Base-by-base conservation (phyloP, 1,140 invertebrate species). In the Drosophila bipectinata region DNA sequence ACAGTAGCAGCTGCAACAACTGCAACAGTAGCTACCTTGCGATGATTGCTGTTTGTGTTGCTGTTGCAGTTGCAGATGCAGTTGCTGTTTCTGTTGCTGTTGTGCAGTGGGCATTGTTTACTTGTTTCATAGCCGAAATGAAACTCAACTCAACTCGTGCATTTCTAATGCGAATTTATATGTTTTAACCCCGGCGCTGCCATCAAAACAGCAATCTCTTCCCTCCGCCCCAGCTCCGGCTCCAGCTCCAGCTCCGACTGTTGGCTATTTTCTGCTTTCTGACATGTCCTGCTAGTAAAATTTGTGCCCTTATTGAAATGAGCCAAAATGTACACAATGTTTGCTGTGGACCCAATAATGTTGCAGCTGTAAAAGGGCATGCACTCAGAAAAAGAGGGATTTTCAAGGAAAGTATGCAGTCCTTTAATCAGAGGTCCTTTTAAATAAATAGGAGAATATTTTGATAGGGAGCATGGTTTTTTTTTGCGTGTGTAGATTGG, bases 121-220 rank as follows among this genome's bases (percentile, higher is more conserved):
- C 76, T 66, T 58, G 74, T 69, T 87, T 68, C 71, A 76, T 72
- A 83, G 68, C 77, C 83, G 88, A 83, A 88, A 88, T 83, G 83
- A 89, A 88, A 88, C 79, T 89, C 60, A 85, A 90, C 72, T 90
- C 85, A 90, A 90, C 87, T 90, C 85, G 85, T 90, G 85, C 85
- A 90, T 90, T 90, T 81, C 79, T 90, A 90, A 90, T 90, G 87
- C 85, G 75, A 90, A 74, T 90, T 90, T 87, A 85, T 90, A 81
- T 79, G 78, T 75, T 88, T 77, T 77, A 77, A 54, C 75, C 64
- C 64, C 62, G 59, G 9, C 63, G 63, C 59, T 61, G 52, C 58
- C 53, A 69, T 62, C 71, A 72, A 72, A 72, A 53, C 24, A 21
- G 57, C 51, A 54, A 73, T 39, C 51, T 58, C 28, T 34, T 32